A percentile compares a stretch with the other conserved stretches of the same genome.
These are phyloP conservation scores for Antennarius maculatus DNA, from an alignment of 2,797 vertebrate genomes.

Conservation along the genomic window DNA sequence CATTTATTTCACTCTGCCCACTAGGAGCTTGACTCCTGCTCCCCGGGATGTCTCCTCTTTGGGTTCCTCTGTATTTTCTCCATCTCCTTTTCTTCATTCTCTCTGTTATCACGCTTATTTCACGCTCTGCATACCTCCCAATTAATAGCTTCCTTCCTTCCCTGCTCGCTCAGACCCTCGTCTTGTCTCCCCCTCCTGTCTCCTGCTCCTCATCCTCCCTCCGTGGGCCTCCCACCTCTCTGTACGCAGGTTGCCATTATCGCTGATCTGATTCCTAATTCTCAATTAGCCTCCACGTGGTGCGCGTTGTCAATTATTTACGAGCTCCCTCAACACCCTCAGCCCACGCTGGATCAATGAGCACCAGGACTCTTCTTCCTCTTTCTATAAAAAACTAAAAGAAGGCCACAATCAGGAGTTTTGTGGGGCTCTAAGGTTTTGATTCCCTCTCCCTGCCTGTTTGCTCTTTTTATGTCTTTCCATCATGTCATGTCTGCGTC, in stretches of 20 bases:
- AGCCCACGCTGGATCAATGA: constrained; percentile 53
- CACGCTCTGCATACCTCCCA: constrained; percentile 66
- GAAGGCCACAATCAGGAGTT: constrained; percentile 46
- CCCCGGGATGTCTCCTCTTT: constrained; percentile 14
- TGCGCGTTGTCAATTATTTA: constrained; percentile 71
- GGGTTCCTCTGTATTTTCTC: constrained; percentile 29
- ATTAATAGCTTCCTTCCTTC: constrained; percentile 66
- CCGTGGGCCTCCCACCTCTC: constrained; percentile 25
- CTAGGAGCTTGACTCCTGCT: constrained; percentile 15
- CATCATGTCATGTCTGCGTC: constrained; percentile 42
- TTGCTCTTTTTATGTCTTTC: constrained; percentile 37
- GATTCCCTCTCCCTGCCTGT: constrained; percentile 25
- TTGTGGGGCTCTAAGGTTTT: constrained; percentile 42
- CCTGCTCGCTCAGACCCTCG: constrained; percentile 25
- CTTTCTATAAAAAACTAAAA: neutral
- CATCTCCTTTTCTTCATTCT: constrained; percentile 23
- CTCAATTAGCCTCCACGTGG: constrained; percentile 65
- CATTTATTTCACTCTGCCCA: constrained; percentile 37
- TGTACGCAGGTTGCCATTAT: constrained; percentile 65
- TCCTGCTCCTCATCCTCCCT: constrained; percentile 6
- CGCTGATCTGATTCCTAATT: constrained; percentile 71
- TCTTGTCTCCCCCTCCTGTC: constrained; percentile 32
- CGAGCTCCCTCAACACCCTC: constrained; percentile 57
- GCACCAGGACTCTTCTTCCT: constrained; percentile 14
- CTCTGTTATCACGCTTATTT: constrained; percentile 71